Evolutionary conservation across 64 coral and sea anemone genomes (phyloP).

Genomic region (Cladopsammia gracilis): DNA sequence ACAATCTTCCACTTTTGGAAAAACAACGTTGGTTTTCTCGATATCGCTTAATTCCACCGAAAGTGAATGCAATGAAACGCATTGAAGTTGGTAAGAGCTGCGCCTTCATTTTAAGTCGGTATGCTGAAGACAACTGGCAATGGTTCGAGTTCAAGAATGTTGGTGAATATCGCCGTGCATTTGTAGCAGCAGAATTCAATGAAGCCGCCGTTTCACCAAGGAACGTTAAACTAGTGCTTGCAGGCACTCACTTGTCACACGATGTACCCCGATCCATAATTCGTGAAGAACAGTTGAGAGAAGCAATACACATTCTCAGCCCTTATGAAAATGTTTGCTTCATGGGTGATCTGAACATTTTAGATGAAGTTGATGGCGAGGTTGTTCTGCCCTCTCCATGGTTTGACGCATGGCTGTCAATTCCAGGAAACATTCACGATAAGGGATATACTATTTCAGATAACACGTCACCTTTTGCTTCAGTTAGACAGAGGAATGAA

Average conservation of each 20-base stretch:
- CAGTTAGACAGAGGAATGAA: not conserved
- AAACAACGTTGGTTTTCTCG: conserved; percentile 62
- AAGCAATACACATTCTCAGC: not conserved
- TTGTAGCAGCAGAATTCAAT: conserved; percentile 55
- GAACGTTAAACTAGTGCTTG: not conserved
- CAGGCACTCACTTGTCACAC: conserved; percentile 62
- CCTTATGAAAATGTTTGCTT: not conserved
- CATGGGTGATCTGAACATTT: not conserved
- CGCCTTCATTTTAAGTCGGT: conserved; percentile 54
- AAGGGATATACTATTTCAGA: not conserved
- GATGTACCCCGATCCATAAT: not conserved
- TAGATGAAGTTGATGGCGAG: not conserved
- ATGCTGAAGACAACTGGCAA: conserved; percentile 29
- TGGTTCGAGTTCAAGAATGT: conserved; percentile 64
- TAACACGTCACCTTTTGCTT: not conserved
- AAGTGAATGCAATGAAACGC: not conserved
- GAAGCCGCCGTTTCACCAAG: not conserved
- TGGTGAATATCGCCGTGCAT: conserved; percentile 18
- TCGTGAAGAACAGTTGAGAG: not conserved
- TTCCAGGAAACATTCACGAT: not conserved
- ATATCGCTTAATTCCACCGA: conserved; percentile 54
- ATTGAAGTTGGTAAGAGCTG: not conserved
- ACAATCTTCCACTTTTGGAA: conserved; percentile 60
- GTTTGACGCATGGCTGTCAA: not conserved
- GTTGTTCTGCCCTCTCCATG: not conserved